Evolutionary conservation across 2,888 invertebrate genomes (phyloP), one percentile per base, ranked within the genome.

Genomic region (Drosophila niveifrons): DNA sequence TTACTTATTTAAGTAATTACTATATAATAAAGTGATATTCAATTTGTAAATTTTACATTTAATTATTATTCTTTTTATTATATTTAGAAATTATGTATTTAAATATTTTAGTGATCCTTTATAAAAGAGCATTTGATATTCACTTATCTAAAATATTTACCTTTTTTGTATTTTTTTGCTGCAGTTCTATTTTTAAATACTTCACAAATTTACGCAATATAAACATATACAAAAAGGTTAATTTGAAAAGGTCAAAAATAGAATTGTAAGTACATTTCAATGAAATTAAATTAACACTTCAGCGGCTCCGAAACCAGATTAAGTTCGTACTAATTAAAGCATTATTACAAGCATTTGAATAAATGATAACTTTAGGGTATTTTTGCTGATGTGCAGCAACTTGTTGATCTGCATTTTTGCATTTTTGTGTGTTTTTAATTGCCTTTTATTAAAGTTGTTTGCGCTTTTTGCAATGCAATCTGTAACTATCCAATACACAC

Each of bases 401-500:
- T 34, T 23, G 18, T 57, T 13, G 15, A 23, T 23, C 23, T 23
- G 8, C n/a, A 46, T 34, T 57, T 57, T 23, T 36, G 36, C 23
- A 23, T 23, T 1, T 23, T 23, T 23, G 52, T 53, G 47, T 13
- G 23, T 2, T 57, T 57, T 57, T 46, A 57, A 46, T 46, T 46
- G 46, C 13, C 29, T 7, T 34, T 57, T 57, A 28, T 15, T 28
- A 6, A 15, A 10, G 13, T 8, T 23, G 18, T 23, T 23, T 23
- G 23, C 36, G 18, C 52, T 23, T 53, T 51, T 51, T 23, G 2
- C 13, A n/a, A 9, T 34, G 36, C 18, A 23, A 36, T 31, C 13
- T 13, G 36, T 7, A 47, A 15, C 31, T 10, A 23, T 6, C 4
- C 11, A 31, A 28, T 11, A 36, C 28, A 15, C 11, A 28, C 41